Conservation (phyloP, 1,140 invertebrate species). For the Drosophila chauvacae region DNA sequence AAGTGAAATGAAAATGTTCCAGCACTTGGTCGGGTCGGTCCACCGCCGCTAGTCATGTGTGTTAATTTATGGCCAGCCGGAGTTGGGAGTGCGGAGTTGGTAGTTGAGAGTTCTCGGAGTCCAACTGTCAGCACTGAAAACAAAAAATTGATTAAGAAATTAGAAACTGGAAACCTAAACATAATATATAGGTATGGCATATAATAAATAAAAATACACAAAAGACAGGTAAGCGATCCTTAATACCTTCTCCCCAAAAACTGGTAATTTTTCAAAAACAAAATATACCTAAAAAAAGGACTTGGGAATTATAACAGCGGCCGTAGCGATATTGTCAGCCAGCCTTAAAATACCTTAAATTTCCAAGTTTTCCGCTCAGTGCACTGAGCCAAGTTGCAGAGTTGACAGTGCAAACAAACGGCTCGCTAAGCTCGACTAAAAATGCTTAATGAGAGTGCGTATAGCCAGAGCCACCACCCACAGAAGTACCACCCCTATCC, state of each 20-base stretch:
- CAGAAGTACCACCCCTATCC: not conserved
- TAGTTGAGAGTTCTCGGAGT: slow-evolving; percentile 12
- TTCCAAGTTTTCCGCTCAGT: not conserved
- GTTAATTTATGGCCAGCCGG: slow-evolving; percentile 66
- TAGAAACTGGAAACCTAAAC: fast-evolving
- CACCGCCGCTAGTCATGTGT: slow-evolving; percentile 45
- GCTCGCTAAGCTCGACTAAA: slow-evolving; percentile 79
- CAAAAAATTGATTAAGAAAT: not conserved
- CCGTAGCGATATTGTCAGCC: no score
- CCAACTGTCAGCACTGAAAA: not conserved
- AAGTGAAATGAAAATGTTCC: slow-evolving; percentile 68
- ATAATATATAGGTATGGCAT: no score
- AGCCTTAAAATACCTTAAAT: no score
- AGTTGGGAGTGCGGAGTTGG: not conserved
- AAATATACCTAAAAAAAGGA: no score
- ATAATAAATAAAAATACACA: no score
- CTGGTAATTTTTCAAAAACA: not conserved
- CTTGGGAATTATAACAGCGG: no score
- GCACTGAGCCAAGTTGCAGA: slow-evolving; percentile 23
- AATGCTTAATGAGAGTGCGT: slow-evolving; percentile 79
- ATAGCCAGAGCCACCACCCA: slow-evolving; percentile 27
- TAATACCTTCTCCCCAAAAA: not conserved
- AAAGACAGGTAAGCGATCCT: no score
- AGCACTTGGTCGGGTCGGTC: slow-evolving; percentile 8
- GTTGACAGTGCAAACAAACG: slow-evolving; percentile 79